Evolutionary conservation across 2,113 vertebrate species (phyloP).

Genomic region (Raja brachyura): DNA sequence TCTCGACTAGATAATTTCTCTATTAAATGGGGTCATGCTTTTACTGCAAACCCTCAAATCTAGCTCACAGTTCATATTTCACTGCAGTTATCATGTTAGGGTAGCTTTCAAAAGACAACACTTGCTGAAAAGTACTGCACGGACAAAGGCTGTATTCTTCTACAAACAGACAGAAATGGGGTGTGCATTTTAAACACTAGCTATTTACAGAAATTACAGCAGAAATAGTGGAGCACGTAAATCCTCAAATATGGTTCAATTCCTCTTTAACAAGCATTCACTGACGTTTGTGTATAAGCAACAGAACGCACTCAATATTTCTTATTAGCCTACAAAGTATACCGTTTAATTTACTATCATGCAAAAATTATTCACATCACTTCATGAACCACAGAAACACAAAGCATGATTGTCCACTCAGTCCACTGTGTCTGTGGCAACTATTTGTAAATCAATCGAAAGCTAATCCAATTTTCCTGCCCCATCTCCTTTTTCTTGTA

Average conservation of each 20-base stretch:
- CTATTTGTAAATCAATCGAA: not conserved
- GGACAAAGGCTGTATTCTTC: not conserved
- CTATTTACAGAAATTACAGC: not conserved
- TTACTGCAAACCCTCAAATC: not conserved
- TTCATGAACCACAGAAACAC: not conserved
- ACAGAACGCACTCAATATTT: not conserved
- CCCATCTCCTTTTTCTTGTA: not conserved
- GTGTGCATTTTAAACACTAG: not conserved
- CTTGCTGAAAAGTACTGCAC: not conserved
- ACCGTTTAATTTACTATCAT: no score
- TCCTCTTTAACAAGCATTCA: not conserved
- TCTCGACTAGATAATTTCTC: not conserved
- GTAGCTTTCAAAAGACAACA: not conserved
- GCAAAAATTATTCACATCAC: not conserved
- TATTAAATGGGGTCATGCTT: not conserved
- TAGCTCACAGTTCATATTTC: no score
- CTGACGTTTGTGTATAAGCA: not conserved
- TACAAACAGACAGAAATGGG: not conserved
- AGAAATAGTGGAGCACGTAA: not conserved
- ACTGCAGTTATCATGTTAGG: not conserved
- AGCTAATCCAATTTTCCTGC: not conserved
- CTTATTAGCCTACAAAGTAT: not conserved
- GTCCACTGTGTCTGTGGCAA: not conserved
- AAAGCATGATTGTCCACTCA: not conserved
- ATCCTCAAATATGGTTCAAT: not conserved